Conservation (phyloP, 2,113 vertebrate species). For the Pachypanchax playfairii region DNA sequence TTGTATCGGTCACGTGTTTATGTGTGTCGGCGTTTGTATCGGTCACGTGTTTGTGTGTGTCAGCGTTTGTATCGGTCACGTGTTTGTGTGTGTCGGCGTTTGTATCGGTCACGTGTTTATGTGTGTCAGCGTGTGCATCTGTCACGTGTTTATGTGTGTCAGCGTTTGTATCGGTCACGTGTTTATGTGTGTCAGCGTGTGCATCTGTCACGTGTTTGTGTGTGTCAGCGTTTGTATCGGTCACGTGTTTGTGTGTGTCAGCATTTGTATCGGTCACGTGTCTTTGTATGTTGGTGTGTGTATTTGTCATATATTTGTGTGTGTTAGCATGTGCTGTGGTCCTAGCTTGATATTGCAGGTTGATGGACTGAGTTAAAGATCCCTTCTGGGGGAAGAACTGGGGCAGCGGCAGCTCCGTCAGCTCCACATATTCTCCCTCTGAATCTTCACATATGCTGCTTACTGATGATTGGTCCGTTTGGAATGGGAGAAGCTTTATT, state of each 20-base stretch:
- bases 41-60: not conserved
- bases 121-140: too few species aligned
- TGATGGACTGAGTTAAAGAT: conserved; percentile 76
- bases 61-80: not conserved
- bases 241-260: too few species aligned
- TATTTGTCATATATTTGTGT: not conserved
- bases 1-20: not conserved
- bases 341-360: conserved; percentile 67
- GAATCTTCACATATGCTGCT: conserved; percentile 68
- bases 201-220: too few species aligned
- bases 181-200: too few species aligned
- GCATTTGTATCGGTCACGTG: not conserved
- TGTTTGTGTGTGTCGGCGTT: too few species aligned
- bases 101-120: too few species aligned
- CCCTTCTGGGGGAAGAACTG: conserved; percentile 80
- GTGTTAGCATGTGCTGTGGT: conserved; percentile 4
- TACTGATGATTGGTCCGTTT: conserved; percentile 43
- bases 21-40: not conserved
- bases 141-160: too few species aligned
- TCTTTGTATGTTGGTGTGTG: not conserved
- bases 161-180: too few species aligned
- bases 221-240: too few species aligned
- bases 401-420: conserved; percentile 75
- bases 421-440: conserved; percentile 86
- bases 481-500: conserved; percentile 18